phyloP scores from a whole-genome alignment of 2,888 invertebrate species.

The Caenorhabditis wallacei region DNA sequence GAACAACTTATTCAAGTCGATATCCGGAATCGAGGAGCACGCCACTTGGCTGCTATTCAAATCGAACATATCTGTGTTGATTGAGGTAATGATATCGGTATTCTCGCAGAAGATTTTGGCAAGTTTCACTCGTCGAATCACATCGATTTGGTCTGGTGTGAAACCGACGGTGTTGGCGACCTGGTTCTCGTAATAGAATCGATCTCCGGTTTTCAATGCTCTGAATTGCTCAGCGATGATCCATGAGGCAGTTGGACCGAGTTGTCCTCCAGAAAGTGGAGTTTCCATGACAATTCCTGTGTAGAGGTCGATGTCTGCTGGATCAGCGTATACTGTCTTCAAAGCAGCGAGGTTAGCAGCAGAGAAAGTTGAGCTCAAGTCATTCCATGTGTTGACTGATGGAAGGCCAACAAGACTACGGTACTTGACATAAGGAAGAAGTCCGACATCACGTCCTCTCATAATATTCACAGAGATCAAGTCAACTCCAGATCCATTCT shows the following conservation, averaged over 20 bases:
- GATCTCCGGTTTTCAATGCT: constrained; percentile 69
- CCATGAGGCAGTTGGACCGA: constrained; percentile 71
- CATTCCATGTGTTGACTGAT: constrained; percentile 63
- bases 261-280: constrained; percentile 65
- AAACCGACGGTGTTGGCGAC: constrained; percentile 46
- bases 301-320: constrained; percentile 73
- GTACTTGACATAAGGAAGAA: constrained; percentile 61
- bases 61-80: constrained; percentile 65
- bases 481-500: constrained; percentile 90
- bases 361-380: constrained; percentile 64
- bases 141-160: constrained; percentile 45
- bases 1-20: constrained; percentile 41
- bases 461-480: constrained; percentile 93
- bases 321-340: constrained; percentile 66
- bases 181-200: constrained; percentile 72
- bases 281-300: constrained; percentile 74
- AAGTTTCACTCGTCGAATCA: constrained; percentile 52
- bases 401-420: constrained; percentile 57
- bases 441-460: constrained; percentile 86
- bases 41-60: constrained; percentile 45
- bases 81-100: constrained; percentile 32
- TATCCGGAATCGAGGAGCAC: constrained; percentile 50
- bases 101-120: constrained; percentile 59
- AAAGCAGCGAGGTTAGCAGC: constrained; percentile 60
- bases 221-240: constrained; percentile 74